Percentiles rank a stretch among this genome's conserved stretches.
Conservation (phyloP, 2,888 invertebrate species). For the Gasteruption jaculator region DNA sequence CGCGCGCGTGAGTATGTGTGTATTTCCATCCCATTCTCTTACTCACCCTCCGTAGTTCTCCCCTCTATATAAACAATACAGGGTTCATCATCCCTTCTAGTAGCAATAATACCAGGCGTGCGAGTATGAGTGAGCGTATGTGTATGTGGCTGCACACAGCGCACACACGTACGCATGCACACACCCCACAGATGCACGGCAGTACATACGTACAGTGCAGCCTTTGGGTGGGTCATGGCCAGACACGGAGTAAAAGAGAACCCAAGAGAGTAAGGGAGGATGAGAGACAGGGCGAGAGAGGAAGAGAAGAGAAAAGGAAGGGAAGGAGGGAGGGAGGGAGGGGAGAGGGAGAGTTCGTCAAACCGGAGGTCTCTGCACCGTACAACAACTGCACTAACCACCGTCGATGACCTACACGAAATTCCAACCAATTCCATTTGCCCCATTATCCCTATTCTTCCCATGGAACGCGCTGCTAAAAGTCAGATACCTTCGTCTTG, state of each 20-base stretch:
- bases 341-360: slow-evolving; percentile 8
- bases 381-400: too few species aligned
- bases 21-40: neutral
- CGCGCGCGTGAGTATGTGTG: too few species aligned
- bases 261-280: neutral
- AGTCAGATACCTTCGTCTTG: too few species aligned
- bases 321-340: slow-evolving; percentile 10
- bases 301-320: neutral
- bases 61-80: slow-evolving; percentile 11
- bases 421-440: too few species aligned
- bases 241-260: slow-evolving; percentile 22
- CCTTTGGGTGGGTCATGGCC: slow-evolving; percentile 50
- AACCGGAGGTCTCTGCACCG: too few species aligned
- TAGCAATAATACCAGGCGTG: slow-evolving; percentile 8
- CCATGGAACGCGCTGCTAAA: too few species aligned
- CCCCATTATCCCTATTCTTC: too few species aligned
- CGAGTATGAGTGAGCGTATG: neutral
- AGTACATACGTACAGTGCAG: slow-evolving; percentile 40
- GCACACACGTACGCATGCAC: slow-evolving; percentile 18
- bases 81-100: slow-evolving; percentile 10
- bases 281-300: slow-evolving; percentile 6
- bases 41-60: slow-evolving; percentile 4
- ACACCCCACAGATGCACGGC: slow-evolving; percentile 25
- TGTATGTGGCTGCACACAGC: slow-evolving; percentile 4
- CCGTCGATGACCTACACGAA: too few species aligned